Conservation (phyloP, 2,888 invertebrate genomes). For the Pseudococcus viburni region DNA sequence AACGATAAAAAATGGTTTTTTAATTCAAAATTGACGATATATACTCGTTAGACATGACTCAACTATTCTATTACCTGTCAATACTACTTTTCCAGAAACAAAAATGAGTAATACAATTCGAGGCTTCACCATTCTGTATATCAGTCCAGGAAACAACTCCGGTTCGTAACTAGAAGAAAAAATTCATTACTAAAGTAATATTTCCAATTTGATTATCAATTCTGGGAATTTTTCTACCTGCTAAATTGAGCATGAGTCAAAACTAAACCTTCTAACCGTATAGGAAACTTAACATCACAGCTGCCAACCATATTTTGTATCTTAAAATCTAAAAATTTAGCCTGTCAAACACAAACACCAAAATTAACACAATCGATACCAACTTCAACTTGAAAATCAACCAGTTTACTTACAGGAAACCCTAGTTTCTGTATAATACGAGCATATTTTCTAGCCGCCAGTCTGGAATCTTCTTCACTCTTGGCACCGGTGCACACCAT, state of each 20-base stretch:
- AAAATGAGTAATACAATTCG: slow-evolving; percentile 79
- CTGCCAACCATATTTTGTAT: slow-evolving; percentile 91
- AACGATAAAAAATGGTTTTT: slow-evolving; percentile 13
- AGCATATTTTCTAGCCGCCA: slow-evolving; percentile 87
- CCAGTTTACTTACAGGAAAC: slow-evolving; percentile 75
- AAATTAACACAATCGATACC: neutral
- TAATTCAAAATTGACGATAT: slow-evolving; percentile 6
- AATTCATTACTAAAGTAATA: neutral
- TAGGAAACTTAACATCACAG: slow-evolving; percentile 89
- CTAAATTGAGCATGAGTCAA: slow-evolving; percentile 87
- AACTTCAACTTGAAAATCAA: neutral
- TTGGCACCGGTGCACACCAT: slow-evolving; percentile 92
- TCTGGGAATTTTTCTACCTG: slow-evolving; percentile 71
- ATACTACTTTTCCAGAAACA: slow-evolving; percentile 81
- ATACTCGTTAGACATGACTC: slow-evolving; percentile 9
- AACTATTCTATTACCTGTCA: slow-evolving; percentile 73
- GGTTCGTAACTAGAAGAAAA: slow-evolving; percentile 75
- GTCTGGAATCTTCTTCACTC: slow-evolving; percentile 84
- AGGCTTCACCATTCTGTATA: slow-evolving; percentile 80
- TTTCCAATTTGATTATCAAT: neutral
- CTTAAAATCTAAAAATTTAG: slow-evolving; percentile 85
- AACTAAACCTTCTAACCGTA: slow-evolving; percentile 84
- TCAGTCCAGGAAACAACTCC: slow-evolving; percentile 79
- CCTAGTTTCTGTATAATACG: slow-evolving; percentile 86
- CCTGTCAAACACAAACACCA: slow-evolving; percentile 72